Percentiles rank a stretch among this genome's conserved stretches.
Evolutionary conservation across 2,888 invertebrate species (phyloP).

Genomic region (Cepaea hortensis): DNA sequence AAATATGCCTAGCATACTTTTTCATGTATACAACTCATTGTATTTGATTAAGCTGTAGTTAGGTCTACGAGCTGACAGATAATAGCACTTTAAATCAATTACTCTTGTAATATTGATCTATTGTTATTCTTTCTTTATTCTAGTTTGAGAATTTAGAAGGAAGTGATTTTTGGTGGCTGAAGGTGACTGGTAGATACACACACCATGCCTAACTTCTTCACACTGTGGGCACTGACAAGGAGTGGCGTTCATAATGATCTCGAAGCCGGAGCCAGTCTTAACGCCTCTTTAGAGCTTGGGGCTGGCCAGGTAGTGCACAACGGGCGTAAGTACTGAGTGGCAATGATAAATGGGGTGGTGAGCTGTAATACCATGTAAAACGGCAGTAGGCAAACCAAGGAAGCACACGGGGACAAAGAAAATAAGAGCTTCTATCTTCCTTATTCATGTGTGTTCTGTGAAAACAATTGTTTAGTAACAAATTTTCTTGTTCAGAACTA

Average conservation of each 20-base stretch:
- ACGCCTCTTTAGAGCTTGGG: conserved; percentile 31
- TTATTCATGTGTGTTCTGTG: conserved; percentile 20
- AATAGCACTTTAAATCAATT: not conserved
- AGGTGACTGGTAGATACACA: conserved; percentile 39
- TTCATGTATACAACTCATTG: no score
- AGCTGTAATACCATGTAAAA: conserved; percentile 12
- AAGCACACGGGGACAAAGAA: not conserved
- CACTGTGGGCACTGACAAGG: conserved; percentile 52
- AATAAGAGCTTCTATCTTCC: not conserved
- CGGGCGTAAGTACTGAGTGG: conserved; percentile 53
- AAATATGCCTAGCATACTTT: no score
- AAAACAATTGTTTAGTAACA: not conserved
- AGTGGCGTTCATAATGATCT: conserved; percentile 51
- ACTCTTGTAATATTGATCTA: not conserved
- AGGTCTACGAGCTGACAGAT: not conserved
- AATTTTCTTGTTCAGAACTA: not conserved
- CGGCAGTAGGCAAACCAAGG: not conserved
- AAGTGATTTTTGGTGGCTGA: conserved; percentile 41
- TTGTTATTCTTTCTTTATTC: conserved; percentile 19
- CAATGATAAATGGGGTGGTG: conserved; percentile 49
- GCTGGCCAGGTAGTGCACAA: conserved; percentile 51
- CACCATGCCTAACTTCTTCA: conserved; percentile 28
- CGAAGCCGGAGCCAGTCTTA: conserved; percentile 49
- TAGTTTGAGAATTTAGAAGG: conserved; percentile 43
- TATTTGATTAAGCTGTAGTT: not conserved